A percentile compares a stretch with the other conserved stretches of the same genome.
These are phyloP conservation scores for Flexamia atlantica DNA, from an alignment of 2,888 invertebrate species.

Conservation along the genomic window DNA sequence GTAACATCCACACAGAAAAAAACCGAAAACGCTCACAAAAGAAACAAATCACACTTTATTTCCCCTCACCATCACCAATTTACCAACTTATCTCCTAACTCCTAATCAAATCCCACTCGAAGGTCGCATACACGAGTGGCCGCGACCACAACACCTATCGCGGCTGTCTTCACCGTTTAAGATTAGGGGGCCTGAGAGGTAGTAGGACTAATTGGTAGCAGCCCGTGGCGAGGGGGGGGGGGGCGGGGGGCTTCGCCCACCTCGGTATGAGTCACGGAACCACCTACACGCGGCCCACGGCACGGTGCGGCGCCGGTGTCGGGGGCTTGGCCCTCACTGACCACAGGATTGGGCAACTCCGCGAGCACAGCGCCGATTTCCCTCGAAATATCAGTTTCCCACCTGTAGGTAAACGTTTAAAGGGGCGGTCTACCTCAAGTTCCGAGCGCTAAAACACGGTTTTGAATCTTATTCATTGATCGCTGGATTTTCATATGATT, in stretches of 20 bases:
- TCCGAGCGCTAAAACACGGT: too few species aligned
- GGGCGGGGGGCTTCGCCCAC: constrained; percentile 44
- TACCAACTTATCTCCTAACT: neutral
- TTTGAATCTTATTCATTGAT: too few species aligned
- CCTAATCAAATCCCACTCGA: neutral
- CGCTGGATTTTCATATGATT: too few species aligned
- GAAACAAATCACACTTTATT: too few species aligned
- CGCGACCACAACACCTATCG: neutral
- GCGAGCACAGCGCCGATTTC: neutral
- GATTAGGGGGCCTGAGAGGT: constrained; percentile 34
- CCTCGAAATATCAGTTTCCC: too few species aligned
- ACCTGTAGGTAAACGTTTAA: too few species aligned
- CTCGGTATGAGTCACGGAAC: constrained; percentile 10
- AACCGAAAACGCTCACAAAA: too few species aligned
- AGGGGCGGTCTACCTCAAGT: too few species aligned
- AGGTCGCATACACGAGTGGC: too few species aligned
- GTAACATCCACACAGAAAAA: too few species aligned
- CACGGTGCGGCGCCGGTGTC: neutral
- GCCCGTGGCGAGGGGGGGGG: neutral
- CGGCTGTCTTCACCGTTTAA: constrained; percentile 7
- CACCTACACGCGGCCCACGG: constrained; percentile 48
- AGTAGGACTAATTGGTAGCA: constrained; percentile 43
- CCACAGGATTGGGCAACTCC: constrained; percentile 32
- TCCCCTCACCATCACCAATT: neutral
- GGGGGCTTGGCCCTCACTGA: constrained; percentile 30